Evolutionary conservation across 2,113 vertebrate species (phyloP).

Genomic region (Ovis canadensis): DNA sequence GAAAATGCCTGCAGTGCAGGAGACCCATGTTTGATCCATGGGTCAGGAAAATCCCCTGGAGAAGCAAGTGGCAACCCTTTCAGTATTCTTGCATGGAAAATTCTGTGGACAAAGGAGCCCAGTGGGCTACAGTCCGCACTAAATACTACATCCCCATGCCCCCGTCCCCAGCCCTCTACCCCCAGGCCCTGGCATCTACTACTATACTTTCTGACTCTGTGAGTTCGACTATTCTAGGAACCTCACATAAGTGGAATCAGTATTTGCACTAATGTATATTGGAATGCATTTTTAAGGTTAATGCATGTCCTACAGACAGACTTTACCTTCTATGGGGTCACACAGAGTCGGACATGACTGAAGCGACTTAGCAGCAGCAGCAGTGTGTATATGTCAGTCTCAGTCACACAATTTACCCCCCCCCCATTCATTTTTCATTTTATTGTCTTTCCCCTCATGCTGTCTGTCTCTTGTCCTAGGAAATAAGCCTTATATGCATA

Average conservation of each 20-base stretch:
- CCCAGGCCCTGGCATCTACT: background rate
- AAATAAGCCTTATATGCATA: background rate
- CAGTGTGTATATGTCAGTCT: background rate
- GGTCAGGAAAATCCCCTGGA: background rate
- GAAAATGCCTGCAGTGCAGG: background rate
- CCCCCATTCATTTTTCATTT: background rate
- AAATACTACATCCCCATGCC: background rate
- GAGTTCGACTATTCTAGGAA: background rate
- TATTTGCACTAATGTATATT: background rate
- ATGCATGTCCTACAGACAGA: background rate
- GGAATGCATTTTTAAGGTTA: background rate
- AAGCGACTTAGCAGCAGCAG: too few relatives aligned
- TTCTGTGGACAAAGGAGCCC: background rate
- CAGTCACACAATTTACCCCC: background rate
- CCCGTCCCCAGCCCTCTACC: background rate
- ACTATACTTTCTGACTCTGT: background rate
- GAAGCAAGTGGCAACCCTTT: background rate
- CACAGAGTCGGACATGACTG: rapidly evolving
- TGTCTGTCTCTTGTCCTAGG: background rate
- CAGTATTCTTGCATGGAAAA: background rate
- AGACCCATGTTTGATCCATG: background rate
- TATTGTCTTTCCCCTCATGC: background rate
- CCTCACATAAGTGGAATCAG: background rate
- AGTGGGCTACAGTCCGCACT: background rate
- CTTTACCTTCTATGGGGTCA: background rate